Evolutionary conservation across 2,888 invertebrate species (phyloP), one percentile per base, ranked within the genome.

Genomic region (Chaitophorus viminalis): DNA sequence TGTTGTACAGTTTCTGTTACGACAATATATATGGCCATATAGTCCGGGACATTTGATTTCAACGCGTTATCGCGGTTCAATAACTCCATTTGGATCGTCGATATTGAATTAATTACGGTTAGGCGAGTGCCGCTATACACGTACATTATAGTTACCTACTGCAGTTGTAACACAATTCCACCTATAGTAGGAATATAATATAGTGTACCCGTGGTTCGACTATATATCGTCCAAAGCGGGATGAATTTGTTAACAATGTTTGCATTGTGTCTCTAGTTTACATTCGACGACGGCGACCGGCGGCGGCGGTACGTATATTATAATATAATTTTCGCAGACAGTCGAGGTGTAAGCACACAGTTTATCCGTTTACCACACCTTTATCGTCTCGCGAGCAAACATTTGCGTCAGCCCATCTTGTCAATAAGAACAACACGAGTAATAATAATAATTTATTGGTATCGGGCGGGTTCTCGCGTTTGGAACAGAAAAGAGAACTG

Each of bases 41-140:
- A 4, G 25, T 21, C 60, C 21, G 60, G 21, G 25, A 60, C 60
- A 5, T 5, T 3, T 60, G 60, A 60, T 60, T 60, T 60, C 3
- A 25, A 25, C 54, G 54, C 54, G 54, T 54, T 39, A 6, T 6
- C 54, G 11, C 52, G 17, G 33, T 65, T 68, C 81, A 39, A 81
- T 65, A 68, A 81, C 29, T 81, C 29, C 36, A 29, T 68, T 81
- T 68, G 17, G 78, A 8, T 33, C 60, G 33, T 79, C 78, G 17
- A 79, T 78, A 60, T 78, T 33, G 33, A 60, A 68, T 81, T 39
- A 60, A 72, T 33, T 46, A 46, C 18, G 31, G 25, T n/a, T 25
- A 72, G 52, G 31, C 70, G 14, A 46, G 1, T 3, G 68, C 21
- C 21, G n/a, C 39, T 25, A 21, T 31, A 25, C 18, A 36, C n/a